Conservation (phyloP, 2,113 vertebrate genomes). For the Hippocampus zosterae region DNA sequence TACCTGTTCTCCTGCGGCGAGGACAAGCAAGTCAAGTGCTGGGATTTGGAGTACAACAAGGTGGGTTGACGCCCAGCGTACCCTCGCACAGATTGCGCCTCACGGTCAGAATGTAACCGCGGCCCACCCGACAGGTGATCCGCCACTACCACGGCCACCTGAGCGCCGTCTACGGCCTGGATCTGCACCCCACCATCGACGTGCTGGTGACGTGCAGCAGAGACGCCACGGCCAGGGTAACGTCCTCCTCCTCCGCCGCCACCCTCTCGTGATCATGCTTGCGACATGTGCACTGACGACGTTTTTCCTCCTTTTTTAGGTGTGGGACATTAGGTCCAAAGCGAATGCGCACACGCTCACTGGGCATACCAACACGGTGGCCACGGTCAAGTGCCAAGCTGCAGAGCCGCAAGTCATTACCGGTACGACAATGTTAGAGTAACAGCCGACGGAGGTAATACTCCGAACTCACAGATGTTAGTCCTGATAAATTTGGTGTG, state of each 20-base stretch:
- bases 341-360: constrained; percentile 92
- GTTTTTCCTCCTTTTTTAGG: constrained; percentile 62
- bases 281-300: neutral
- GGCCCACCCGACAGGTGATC: constrained; percentile 79
- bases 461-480: too few species aligned
- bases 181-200: constrained; percentile 94
- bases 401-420: constrained; percentile 96
- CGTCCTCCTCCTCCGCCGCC: neutral
- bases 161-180: constrained; percentile 92
- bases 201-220: constrained; percentile 94
- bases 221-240: constrained; percentile 91
- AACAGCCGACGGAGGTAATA: neutral
- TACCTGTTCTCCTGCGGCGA: constrained; percentile 98
- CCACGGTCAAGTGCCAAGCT: constrained; percentile 91
- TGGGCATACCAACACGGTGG: constrained; percentile 96
- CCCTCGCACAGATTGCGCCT: too few species aligned
- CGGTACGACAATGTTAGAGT: constrained; percentile 60
- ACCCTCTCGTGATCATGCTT: neutral
- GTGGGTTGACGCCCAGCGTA: constrained; percentile 49
- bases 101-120: too few species aligned
- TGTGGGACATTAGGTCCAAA: constrained; percentile 96
- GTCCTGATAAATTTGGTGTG: neutral
- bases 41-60: constrained; percentile 99
- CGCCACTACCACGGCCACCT: constrained; percentile 96
- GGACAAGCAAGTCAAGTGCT: constrained; percentile 98